phyloP scores from a whole-genome alignment of 2,113 vertebrate species.

The Microcebus ravelobensis region DNA sequence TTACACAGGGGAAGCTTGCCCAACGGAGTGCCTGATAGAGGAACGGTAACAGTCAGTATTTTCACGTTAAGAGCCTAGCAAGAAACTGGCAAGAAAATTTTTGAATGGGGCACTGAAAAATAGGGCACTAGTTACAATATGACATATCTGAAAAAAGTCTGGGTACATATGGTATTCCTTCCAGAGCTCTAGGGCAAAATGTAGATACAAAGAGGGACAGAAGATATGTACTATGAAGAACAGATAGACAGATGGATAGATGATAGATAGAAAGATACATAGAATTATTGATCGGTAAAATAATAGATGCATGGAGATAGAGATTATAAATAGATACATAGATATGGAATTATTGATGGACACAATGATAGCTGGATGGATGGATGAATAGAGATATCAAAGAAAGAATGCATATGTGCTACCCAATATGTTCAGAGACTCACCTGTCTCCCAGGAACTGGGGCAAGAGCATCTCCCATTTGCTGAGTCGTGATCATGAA shows the following conservation, averaged over 20 bases:
- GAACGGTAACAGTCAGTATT: too few relatives aligned
- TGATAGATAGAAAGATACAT: neutral
- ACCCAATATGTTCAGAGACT: neutral
- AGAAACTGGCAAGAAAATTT: too few relatives aligned
- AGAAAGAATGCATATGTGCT: neutral
- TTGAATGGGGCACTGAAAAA: too few relatives aligned
- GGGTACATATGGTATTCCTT: neutral
- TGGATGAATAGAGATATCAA: neutral
- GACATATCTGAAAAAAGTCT: neutral
- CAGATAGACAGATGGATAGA: neutral
- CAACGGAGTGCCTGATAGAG: too few relatives aligned
- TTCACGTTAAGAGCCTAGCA: too few relatives aligned
- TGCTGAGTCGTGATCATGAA: neutral
- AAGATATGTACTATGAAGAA: neutral
- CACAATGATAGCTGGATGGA: too few relatives aligned
- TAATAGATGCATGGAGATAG: too few relatives aligned
- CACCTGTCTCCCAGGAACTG: neutral
- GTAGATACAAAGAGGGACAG: neutral
- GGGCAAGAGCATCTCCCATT: neutral
- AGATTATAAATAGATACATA: too few relatives aligned
- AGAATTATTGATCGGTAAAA: neutral
- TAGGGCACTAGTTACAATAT: too few relatives aligned
- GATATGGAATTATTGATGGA: too few relatives aligned
- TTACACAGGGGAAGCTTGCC: too few relatives aligned
- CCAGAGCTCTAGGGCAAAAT: neutral